phyloP scores from a whole-genome alignment of 2,797 vertebrate genomes.

The Ctenopoma kingsleyae region DNA sequence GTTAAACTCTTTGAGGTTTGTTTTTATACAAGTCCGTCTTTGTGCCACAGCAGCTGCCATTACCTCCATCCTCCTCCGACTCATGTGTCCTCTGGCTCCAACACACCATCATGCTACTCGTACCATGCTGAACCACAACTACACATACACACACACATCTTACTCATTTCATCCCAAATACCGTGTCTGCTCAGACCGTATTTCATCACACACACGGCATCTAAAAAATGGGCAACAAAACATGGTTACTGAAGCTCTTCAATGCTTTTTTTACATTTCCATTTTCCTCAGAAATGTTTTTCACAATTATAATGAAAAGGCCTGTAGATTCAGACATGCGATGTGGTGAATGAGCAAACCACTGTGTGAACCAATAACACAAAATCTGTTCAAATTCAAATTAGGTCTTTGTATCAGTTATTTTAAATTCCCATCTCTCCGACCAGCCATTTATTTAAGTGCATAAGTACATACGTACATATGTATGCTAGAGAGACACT shows the following conservation, averaged over 20 bases:
- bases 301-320: conserved; percentile 35
- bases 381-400: conserved; percentile 20
- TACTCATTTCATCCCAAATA: conserved; percentile 62
- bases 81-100: conserved; percentile 68
- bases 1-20: conserved; percentile 14
- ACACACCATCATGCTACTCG: conserved; percentile 61
- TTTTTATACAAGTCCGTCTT: conserved; percentile 12
- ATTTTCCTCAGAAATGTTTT: conserved; percentile 27
- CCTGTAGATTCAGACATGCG: conserved; percentile 10
- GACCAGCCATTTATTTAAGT: conserved; percentile 3
- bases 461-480: neutral
- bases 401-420: conserved; percentile 1
- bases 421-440: conserved; percentile 15
- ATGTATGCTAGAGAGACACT: conserved; percentile 12
- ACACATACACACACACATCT: conserved; percentile 35
- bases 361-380: neutral
- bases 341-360: conserved; percentile 2
- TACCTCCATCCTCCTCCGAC: conserved; percentile 47
- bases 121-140: conserved; percentile 23
- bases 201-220: conserved; percentile 47
- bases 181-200: conserved; percentile 42
- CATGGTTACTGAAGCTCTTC: conserved; percentile 32
- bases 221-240: conserved; percentile 34
- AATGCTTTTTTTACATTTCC: conserved; percentile 13
- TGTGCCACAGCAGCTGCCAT: conserved; percentile 37